Percentiles rank a stretch among this genome's conserved stretches.
These are phyloP conservation scores for Acanthosepion esculentum DNA, from an alignment of 2,888 invertebrate species.

Conservation along the genomic window DNA sequence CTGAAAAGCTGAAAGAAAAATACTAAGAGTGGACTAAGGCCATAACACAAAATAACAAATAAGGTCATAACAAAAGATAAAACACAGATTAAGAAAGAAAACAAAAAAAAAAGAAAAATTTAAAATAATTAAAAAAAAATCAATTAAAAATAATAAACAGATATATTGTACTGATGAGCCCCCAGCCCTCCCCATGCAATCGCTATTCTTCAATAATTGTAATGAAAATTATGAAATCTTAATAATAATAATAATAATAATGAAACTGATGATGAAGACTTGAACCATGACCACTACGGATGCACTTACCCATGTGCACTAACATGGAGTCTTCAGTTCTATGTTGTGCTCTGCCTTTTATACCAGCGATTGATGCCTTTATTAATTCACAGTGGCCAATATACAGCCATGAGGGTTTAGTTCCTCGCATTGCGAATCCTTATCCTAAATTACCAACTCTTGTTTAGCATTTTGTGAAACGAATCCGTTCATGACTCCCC, in stretches of 20 bases:
- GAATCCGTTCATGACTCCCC: constrained; percentile 33
- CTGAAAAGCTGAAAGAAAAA: neutral
- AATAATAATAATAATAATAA: neutral
- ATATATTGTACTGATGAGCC: neutral
- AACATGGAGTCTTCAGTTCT: constrained; percentile 34
- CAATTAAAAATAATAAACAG: neutral
- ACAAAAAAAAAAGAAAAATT: neutral
- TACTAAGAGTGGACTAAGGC: neutral
- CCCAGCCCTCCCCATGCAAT: neutral
- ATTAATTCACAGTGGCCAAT: constrained; percentile 37
- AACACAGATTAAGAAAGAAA: neutral
- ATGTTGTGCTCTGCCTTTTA: constrained; percentile 23
- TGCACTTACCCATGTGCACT: neutral
- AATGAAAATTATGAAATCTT: neutral
- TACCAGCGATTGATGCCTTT: neutral
- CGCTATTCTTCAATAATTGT: constrained; percentile 33
- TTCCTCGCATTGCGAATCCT: neutral
- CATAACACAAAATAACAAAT: neutral
- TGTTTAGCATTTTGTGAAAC: neutral
- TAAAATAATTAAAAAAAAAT: neutral
- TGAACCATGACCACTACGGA: neutral
- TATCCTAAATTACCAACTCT: constrained; percentile 4
- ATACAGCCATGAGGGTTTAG: constrained; percentile 33
- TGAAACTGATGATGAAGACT: neutral
- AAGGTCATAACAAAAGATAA: neutral